Evolutionary conservation across 2,797 vertebrate genomes (phyloP), one percentile per base, ranked within the genome.

Genomic region (Artibeus jamaicensis): DNA sequence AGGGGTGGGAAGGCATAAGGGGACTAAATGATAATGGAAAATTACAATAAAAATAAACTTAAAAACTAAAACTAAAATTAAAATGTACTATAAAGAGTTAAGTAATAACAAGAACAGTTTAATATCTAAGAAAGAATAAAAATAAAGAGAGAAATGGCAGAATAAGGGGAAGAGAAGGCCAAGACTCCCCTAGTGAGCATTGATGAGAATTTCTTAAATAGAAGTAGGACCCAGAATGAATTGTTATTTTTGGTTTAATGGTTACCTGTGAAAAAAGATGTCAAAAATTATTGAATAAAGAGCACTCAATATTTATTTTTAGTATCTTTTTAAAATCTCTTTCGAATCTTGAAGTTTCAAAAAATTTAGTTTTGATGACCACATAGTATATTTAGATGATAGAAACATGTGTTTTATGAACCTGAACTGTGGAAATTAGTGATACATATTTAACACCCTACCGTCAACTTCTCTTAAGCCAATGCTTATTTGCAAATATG

Each of bases 211-310:
- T 96, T 88, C 50, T 96, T 94, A 95, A 96, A 95, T 55, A 86
- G 97, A 95, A 91, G 42, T 57, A 46, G 96, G 95, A 96, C 90
- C 86, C 89, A 89, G 96, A 97, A 97, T 86, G 53, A 92, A 84
- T 46, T 89, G 79, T n/a, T 95, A 91, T 94, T 96, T 96, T 97
- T 92, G 94, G 73, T 85, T 79, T 96, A 90, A 92, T 71, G n/a
- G 82, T 76, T 94, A 93, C 50, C 42, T 70, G 48, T 94, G 86
- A 93, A 93, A 55, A 79, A 93, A 77, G 37, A 15, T 79, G 57
- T 89, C 71, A 68, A 90, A 34, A 88, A 62, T 88, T 93, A 37
- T 88, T 94, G 71, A 90, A 85, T 86, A 92, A 96, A 95, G 46
- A 59, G 92, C 62, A 90, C 85, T 92, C 73, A 6, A 48, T 85